A percentile compares a stretch with the other conserved stretches of the same genome.
phyloP scores from a whole-genome alignment of 2,113 vertebrate genomes.

The rat (Rattus norvegicus) region DNA sequence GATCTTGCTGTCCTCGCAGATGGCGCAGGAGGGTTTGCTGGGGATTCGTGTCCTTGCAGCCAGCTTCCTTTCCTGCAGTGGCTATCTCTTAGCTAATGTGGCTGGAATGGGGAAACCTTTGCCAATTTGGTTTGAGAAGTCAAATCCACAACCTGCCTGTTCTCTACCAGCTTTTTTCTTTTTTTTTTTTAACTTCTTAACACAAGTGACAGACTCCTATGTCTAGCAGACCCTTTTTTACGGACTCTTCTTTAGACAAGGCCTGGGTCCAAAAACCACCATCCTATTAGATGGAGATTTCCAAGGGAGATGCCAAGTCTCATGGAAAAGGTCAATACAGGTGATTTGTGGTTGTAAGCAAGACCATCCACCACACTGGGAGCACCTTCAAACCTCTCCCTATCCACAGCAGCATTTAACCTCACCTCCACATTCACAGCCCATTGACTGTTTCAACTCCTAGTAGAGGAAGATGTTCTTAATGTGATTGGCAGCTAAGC shows the following conservation, averaged over 20 bases:
- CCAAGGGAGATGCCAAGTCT: neutral
- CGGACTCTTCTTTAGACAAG: neutral
- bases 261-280: neutral
- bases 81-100: neutral
- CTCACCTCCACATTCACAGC: neutral
- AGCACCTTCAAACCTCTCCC: neutral
- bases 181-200: slow-evolving; percentile 41
- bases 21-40: neutral
- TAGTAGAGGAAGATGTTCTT: neutral
- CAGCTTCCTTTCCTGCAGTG: neutral
- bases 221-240: neutral
- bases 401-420: neutral
- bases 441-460: neutral
- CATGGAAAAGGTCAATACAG: neutral
- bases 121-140: neutral
- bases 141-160: slow-evolving; percentile 17
- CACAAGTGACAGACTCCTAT: neutral
- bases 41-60: neutral
- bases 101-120: neutral
- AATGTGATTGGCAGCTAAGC: neutral
- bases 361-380: neutral
- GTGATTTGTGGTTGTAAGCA: neutral
- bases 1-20: neutral
- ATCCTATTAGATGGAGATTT: slow-evolving; percentile 3
- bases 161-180: slow-evolving; percentile 18